Evolutionary conservation across 2,888 invertebrate genomes (phyloP).

Genomic region (Tetragonula carbonaria): DNA sequence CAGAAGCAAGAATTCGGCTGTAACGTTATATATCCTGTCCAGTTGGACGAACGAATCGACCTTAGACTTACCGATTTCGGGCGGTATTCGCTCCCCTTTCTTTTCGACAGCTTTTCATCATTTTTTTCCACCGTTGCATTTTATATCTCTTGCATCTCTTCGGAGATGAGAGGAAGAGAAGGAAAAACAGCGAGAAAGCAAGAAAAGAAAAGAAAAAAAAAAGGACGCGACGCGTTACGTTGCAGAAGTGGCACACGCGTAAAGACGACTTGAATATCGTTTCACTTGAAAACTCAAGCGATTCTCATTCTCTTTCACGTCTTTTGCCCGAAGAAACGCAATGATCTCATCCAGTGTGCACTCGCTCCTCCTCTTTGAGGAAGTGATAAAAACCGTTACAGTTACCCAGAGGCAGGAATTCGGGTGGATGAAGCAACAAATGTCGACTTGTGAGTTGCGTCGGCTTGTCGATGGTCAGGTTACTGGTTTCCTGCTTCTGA

Average conservation of each 20-base stretch:
- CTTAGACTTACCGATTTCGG: not conserved
- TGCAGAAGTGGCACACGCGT: not conserved
- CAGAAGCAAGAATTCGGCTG: constrained; percentile 65
- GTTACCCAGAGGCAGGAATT: constrained; percentile 70
- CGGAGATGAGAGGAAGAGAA: not conserved
- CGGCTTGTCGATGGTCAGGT: constrained; percentile 73
- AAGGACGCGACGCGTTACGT: no score
- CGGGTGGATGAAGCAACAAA: constrained; percentile 65
- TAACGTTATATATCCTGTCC: constrained; percentile 66
- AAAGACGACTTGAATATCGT: not conserved
- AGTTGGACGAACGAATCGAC: constrained; percentile 20
- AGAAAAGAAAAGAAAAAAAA: not conserved
- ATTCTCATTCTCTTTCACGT: constrained; percentile 32
- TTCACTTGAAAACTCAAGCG: not conserved
- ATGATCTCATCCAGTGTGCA: constrained; percentile 57
- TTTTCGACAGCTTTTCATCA: not conserved
- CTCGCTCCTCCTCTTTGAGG: constrained; percentile 57
- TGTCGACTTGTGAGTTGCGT: constrained; percentile 50
- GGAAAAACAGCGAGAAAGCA: no score
- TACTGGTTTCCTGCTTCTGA: constrained; percentile 57
- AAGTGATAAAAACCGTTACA: constrained; percentile 71
- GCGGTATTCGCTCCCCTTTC: no score
- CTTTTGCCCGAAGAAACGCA: constrained; percentile 49
- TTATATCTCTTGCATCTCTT: not conserved
- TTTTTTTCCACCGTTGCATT: not conserved